Conservation (phyloP, 2,888 invertebrate genomes). For the Abscondita cerata region DNA sequence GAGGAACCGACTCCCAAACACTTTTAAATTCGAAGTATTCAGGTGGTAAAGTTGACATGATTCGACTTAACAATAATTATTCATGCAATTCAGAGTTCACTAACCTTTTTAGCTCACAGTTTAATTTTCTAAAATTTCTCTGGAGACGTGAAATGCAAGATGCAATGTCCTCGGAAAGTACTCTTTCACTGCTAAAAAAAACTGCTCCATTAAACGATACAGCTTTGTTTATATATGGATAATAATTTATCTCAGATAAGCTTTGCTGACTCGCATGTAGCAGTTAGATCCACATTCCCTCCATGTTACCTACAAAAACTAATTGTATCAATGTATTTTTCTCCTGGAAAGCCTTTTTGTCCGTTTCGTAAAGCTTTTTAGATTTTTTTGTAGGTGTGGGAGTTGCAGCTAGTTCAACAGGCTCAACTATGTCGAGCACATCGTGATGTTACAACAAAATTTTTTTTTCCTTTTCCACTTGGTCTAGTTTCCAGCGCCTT, state of each 20-base stretch:
- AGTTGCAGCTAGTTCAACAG: neutral
- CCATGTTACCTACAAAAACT: neutral
- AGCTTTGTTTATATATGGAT: slow-evolving; percentile 1
- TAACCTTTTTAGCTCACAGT: neutral
- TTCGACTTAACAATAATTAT: neutral
- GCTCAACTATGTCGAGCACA: neutral
- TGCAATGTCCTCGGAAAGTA: neutral
- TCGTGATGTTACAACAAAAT: neutral
- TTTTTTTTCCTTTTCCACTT: neutral
- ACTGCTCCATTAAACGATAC: neutral
- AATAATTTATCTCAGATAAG: neutral
- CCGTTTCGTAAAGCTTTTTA: neutral
- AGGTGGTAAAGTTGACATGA: neutral
- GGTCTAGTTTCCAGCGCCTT: neutral
- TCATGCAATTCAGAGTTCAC: neutral
- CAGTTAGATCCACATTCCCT: slow-evolving; percentile 2
- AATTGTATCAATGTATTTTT: neutral
- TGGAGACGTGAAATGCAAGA: neutral
- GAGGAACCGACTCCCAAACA: neutral
- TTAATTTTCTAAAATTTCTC: neutral
- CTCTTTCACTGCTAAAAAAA: neutral
- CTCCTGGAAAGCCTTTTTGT: neutral
- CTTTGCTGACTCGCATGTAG: neutral
- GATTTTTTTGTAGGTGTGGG: neutral
- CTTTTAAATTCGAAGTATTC: neutral